These are phyloP conservation scores for Parapristionchus giblindavisi DNA, from an alignment of 2,888 invertebrate species.

Conservation along the genomic window DNA sequence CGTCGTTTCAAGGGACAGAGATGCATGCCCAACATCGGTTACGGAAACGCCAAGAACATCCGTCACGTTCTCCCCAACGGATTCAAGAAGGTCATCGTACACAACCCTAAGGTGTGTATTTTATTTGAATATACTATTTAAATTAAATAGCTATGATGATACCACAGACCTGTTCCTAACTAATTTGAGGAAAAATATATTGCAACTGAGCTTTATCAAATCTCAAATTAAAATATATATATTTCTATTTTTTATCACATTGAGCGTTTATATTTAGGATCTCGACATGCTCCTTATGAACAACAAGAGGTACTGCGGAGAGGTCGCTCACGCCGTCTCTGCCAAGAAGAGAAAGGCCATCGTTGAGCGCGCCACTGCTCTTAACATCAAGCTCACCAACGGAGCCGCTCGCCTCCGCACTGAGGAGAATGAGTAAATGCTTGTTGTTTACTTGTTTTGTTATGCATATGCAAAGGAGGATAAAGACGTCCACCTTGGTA, in stretches of 20 bases:
- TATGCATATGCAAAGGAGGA: constrained; percentile 9
- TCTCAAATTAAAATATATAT: neutral
- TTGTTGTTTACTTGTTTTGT: constrained; percentile 29
- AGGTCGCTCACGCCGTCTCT: constrained; percentile 96
- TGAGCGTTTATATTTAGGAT: constrained; percentile 76
- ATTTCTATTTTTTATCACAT: constrained; percentile 5
- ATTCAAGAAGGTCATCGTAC: constrained; percentile 91
- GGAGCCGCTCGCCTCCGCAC: constrained; percentile 93
- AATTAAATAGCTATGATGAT: constrained; percentile 24
- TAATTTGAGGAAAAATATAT: constrained; percentile 5
- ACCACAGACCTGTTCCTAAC: constrained; percentile 38
- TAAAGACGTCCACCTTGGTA: constrained; percentile 10
- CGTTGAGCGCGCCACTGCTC: constrained; percentile 89
- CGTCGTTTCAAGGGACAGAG: constrained; percentile 99
- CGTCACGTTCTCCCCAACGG: constrained; percentile 97
- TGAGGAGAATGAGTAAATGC: constrained; percentile 93
- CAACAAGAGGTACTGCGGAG: constrained; percentile 94
- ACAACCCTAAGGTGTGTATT: constrained; percentile 81
- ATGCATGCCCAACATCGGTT: constrained; percentile 99
- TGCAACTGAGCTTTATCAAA: constrained; percentile 21
- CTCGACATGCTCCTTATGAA: constrained; percentile 98
- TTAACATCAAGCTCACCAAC: constrained; percentile 94
- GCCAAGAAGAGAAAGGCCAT: constrained; percentile 96
- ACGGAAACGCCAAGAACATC: constrained; percentile 92
- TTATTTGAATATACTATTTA: neutral